Percentiles rank a stretch among this genome's conserved stretches.
Conservation (phyloP, 2,113 vertebrate genomes). For the Nasalis larvatus region DNA sequence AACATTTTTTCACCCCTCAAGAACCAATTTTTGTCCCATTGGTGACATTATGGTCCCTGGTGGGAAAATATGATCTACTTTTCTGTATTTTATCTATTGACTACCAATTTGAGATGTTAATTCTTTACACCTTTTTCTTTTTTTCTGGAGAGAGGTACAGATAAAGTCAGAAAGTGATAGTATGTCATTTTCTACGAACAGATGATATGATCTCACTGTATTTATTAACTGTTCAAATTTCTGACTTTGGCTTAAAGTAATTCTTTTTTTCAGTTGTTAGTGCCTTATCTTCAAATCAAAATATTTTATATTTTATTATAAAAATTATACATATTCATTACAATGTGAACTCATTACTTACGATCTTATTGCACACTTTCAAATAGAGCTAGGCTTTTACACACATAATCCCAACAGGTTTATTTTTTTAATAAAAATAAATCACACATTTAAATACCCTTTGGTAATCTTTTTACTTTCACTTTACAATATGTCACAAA, state of each 20-base stretch:
- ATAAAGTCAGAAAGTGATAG: neutral
- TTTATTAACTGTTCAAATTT: neutral
- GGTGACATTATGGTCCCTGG: neutral
- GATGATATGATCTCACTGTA: neutral
- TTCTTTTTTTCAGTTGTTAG: neutral
- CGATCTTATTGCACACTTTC: neutral
- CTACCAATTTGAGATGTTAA: neutral
- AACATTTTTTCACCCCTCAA: neutral
- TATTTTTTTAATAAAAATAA: neutral
- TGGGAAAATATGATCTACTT: neutral
- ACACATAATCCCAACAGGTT: neutral
- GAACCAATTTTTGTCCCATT: neutral
- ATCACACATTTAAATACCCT: neutral
- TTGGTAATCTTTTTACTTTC: neutral
- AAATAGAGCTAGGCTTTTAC: neutral
- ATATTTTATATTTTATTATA: neutral
- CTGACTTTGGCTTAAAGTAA: neutral
- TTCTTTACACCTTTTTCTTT: neutral
- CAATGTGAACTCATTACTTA: neutral
- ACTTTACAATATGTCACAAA: neutral
- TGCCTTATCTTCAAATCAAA: neutral
- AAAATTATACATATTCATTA: neutral
- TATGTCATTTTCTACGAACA: neutral
- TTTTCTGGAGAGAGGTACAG: neutral
- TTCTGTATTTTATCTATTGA: neutral